These are phyloP conservation scores for Drosophila formosana DNA, from an alignment of 2,888 invertebrate species.

Conservation along the genomic window DNA sequence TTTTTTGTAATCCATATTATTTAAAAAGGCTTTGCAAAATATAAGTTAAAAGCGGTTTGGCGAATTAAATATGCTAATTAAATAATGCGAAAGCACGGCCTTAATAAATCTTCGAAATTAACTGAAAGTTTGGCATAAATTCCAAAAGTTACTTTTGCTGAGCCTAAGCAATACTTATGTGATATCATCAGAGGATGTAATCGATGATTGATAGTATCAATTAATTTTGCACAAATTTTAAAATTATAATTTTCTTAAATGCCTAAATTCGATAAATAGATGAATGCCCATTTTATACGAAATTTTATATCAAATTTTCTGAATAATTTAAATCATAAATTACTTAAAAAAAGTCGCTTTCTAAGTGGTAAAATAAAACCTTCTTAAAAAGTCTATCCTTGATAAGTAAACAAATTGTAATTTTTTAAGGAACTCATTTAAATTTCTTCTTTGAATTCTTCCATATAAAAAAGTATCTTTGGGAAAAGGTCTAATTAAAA, in stretches of 20 bases:
- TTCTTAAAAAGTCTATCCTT: too few relatives aligned
- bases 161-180: neutral
- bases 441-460: too few relatives aligned
- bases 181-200: neutral
- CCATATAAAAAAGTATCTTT: too few relatives aligned
- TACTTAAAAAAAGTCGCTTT: too few relatives aligned
- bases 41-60: neutral
- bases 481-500: too few relatives aligned
- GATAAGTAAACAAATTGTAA: too few relatives aligned
- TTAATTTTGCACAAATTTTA: neutral
- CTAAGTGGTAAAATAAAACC: too few relatives aligned
- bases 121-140: slow-evolving; percentile 18
- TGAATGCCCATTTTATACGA: neutral
- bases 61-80: slow-evolving; percentile 8
- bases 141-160: neutral
- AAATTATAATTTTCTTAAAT: neutral
- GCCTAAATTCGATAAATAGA: neutral
- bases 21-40: slow-evolving; percentile 25
- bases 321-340: too few relatives aligned
- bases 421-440: too few relatives aligned
- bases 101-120: slow-evolving; percentile 4
- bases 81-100: slow-evolving; percentile 1
- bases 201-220: neutral
- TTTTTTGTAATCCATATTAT: slow-evolving; percentile 37
- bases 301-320: too few relatives aligned